Base-by-base conservation (phyloP, 2,888 invertebrate species). In the Sminthurinus aureus region DNA sequence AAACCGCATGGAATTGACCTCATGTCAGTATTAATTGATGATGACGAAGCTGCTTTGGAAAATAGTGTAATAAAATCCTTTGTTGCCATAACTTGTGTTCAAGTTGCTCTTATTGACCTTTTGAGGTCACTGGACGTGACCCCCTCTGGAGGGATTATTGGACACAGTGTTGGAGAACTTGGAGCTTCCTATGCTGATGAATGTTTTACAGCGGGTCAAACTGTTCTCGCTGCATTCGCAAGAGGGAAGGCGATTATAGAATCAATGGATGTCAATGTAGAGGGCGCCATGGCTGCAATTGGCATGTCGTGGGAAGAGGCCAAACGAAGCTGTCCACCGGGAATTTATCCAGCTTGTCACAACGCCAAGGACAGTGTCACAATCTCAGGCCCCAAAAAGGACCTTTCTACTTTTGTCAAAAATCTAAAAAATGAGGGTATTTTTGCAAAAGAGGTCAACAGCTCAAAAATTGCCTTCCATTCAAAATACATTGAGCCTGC, bases 171-270 rank as follows among this genome's bases (percentile, higher is more conserved):
- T 15, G 97, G 97, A 26, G 97, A 97, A 91, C 92, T 96, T 88
- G 96, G 96, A 0, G 98, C 98, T 91, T 98, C 97, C 15, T 98
- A 98, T 91, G 98, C 98, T 22, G 98, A 98, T 92, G 98, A 96
- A 15, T 95, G 96, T 75, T 94, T 99, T 89, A 97, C 96, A 8
- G 94, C 95, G 0, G 97, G 97, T 90, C 98, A 99, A 91, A 95
- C 98, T 0, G 94, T 98, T 83, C 91, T 98, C 88, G 95, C 97
- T 79, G 98, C 98, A 64, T 98, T 96, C 91, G 76, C 82, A 0
- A 26, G 93, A 86, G 91, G 91, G 22, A 38, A 6, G 6, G 38
- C 38, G 1, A 38, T 38, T 38, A 38, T 38, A 6, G 38, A 38
- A 38, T 38, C 38, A 38, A 64, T 4, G 38, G 3, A 38, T 4